These are phyloP conservation scores for Melanchra persicariae DNA, from an alignment of 2,888 invertebrate genomes.

Conservation along the genomic window DNA sequence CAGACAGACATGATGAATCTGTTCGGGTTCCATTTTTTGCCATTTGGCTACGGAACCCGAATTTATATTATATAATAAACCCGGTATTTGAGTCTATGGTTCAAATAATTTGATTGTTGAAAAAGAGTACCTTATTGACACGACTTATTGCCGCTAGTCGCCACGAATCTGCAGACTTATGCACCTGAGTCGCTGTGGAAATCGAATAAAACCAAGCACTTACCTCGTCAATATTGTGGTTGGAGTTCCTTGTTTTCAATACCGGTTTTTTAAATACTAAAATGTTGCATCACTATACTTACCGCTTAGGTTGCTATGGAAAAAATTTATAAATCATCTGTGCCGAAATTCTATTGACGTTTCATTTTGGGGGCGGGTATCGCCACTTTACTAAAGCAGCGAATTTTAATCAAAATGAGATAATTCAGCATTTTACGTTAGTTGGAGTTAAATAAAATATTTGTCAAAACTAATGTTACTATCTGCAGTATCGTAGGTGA, in stretches of 20 bases:
- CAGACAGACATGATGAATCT: no score
- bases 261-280: conserved; percentile 32
- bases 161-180: no score
- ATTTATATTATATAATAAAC: no score
- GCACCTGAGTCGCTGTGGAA: neutral
- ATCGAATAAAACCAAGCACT: neutral
- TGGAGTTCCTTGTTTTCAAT: neutral
- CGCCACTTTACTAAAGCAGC: conserved; percentile 72
- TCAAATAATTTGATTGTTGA: neutral
- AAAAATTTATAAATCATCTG: conserved; percentile 35
- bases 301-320: neutral
- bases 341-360: conserved; percentile 70
- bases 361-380: conserved; percentile 88
- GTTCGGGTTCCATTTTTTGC: no score
- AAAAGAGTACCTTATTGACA: neutral
- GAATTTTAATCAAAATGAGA: conserved; percentile 75
- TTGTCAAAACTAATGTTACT: conserved; percentile 69
- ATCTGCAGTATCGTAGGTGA: conserved; percentile 72
- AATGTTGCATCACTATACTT: neutral
- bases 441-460: conserved; percentile 52
- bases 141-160: no score
- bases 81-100: no score
- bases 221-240: neutral
- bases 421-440: conserved; percentile 60
- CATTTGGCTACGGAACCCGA: no score